Base-by-base conservation (phyloP, 2,113 vertebrate genomes). In the Thomomys bottae region DNA sequence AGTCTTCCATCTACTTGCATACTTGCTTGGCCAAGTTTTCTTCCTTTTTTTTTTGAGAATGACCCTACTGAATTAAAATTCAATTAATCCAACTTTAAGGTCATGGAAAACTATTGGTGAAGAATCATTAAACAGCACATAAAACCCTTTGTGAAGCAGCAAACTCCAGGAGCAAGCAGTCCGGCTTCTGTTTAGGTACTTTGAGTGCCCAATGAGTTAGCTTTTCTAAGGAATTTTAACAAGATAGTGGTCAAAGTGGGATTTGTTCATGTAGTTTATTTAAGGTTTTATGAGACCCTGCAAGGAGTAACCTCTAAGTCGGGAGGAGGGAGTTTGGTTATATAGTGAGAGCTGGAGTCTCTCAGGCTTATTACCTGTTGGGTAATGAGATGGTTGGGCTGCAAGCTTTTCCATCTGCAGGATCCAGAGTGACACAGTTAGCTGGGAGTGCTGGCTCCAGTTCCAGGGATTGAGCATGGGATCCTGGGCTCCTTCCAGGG, bases 221-320 rank as follows among this genome's bases (percentile, higher is more conserved):
- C 88, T 90, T 95, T 96, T 95, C 90, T 57, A 42, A 95, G 94
- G 96, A 96, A 96, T 97, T 96, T 96, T 97, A 97, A 97, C 96
- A 97, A 97, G 96, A 97, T 30, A 93, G 94, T 93, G 84, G 90
- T 95, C 96, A 95, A 95, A 96, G 95, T 92, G 92, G 94, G 96
- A 96, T 96, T 95, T 94, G 96, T 94, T 90, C 89, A 28, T 42
- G 64, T 59, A 26, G 81, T 95, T 96, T 96, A 95, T 95, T 96
- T 95, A 97, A 96, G 92, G 81, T 95, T 97, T 97, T 96, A 97
- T 95, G 87, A 96, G 96, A 57, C 78, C 71, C 87, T 91, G 91
- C 75, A 66, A 88, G 79, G 87, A 88, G 87, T 59, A 86, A 67
- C 90, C 85, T 24, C 94, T 42, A 42, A 82, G 92, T 78, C 72